Evolutionary conservation across 2,113 vertebrate species (phyloP).

Genomic region (Prunella himalayana): DNA sequence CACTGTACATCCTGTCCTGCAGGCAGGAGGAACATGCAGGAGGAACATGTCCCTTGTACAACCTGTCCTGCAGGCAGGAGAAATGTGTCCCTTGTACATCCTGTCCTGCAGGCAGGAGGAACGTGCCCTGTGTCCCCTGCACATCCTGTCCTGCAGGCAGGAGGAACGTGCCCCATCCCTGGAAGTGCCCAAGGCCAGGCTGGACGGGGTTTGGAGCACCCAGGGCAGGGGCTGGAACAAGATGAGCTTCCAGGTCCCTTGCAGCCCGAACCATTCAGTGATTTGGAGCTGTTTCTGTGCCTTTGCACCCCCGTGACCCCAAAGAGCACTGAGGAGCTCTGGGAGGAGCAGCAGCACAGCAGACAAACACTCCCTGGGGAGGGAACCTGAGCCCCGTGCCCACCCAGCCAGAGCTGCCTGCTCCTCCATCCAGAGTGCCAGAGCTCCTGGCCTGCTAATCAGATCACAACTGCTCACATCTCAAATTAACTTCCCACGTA

Average conservation of each 20-base stretch:
- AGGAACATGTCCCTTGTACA: too few species aligned
- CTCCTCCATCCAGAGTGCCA: fast-evolving
- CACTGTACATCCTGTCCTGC: too few species aligned
- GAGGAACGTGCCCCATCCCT: fast-evolving
- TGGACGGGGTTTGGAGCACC: not conserved
- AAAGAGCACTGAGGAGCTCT: not conserved
- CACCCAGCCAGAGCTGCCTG: fast-evolving
- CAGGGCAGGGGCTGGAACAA: not conserved
- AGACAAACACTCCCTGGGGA: fast-evolving
- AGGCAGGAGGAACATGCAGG: too few species aligned
- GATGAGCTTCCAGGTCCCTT: too few species aligned
- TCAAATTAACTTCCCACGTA: not conserved
- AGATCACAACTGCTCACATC: not conserved
- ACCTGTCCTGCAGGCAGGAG: fast-evolving
- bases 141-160: fast-evolving
- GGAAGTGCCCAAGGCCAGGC: not conserved
- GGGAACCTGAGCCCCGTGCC: fast-evolving
- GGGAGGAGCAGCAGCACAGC: fast-evolving
- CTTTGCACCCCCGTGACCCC: fast-evolving
- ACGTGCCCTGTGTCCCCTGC: fast-evolving
- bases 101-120: fast-evolving
- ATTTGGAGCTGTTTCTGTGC: fast-evolving
- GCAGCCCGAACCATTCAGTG: fast-evolving
- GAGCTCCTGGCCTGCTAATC: not conserved
- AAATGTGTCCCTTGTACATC: too few species aligned